Base-by-base conservation (phyloP, 2,113 vertebrate species). In the Nansenia antarctica region DNA sequence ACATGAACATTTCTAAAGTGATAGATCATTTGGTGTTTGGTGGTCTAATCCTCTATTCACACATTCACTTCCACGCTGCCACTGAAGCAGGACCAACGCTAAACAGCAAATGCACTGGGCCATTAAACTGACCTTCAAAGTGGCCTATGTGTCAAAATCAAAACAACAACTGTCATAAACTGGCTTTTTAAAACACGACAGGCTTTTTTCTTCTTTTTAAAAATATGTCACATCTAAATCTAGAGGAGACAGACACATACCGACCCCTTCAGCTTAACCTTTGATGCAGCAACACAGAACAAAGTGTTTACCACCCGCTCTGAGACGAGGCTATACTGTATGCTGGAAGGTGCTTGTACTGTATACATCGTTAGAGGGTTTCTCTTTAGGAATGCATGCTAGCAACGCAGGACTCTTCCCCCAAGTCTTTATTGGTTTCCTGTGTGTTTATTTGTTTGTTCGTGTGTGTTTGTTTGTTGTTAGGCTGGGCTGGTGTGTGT, bases 51-150 rank as follows among this genome's bases (percentile, higher is more conserved):
- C 77, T 74, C 71, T 85, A 86, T n/a, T n/a, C n/a, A n/a, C n/a
- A n/a, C n/a, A n/a, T n/a, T n/a, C 87, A 82, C 87, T 86, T 83
- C 81, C 81, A 85, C 77, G 80, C 75, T 82, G 84, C 70, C 85
- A 81, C 67, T 81, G 83, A 86, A 87, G 85, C 87, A 85, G 73
- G 84, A 88, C 89, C 73, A 77, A 77, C 45, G 75, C 75, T 65
- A 77, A 88, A 85, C 82, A 84, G 83, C 80, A 37, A 54, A 24
- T 58, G 65, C n/a, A n/a, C n/a, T 67, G 87, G 84, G 74, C 85
- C 86, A 87, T 90, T 85, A 89, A 86, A 86, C 84, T 86, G 89
- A 90, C 87, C 87, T 90, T 89, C 84, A 89, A 66, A 80, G 39
- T 31, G 73, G 66, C 59, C 64, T 66, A 70, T 9, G 76, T n/a